Percentiles rank a stretch among this genome's conserved stretches.
phyloP scores from a whole-genome alignment of 2,113 vertebrate genomes.

The Scomber colias region DNA sequence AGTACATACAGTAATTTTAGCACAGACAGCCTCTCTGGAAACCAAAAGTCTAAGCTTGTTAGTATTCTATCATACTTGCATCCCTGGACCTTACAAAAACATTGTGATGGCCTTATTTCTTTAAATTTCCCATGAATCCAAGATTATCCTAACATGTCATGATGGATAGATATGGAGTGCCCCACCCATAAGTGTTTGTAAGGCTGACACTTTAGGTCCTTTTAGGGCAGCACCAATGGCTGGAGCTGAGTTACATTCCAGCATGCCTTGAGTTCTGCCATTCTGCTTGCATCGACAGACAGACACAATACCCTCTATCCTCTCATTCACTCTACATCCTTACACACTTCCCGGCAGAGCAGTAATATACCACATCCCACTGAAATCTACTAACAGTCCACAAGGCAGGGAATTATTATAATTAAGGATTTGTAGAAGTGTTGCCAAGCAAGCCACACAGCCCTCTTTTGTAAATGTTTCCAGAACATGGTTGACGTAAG shows the following conservation, averaged over 20 bases:
- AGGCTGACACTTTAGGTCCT: conserved; percentile 57
- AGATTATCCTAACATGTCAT: conserved; percentile 40
- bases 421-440: conserved; percentile 64
- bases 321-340: conserved; percentile 64
- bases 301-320: conserved; percentile 66
- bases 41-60: conserved; percentile 11
- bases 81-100: conserved; percentile 35
- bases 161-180: conserved; percentile 35
- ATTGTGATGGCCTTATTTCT: conserved; percentile 8
- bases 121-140: conserved; percentile 39
- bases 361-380: conserved; percentile 65
- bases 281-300: conserved; percentile 54
- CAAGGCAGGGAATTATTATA: conserved; percentile 58
- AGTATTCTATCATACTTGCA: conserved; percentile 6
- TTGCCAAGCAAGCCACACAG: conserved; percentile 66
- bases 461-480: conserved; percentile 74
- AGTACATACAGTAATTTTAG: background rate
- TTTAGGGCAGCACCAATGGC: conserved; percentile 59
- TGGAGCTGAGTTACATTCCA: conserved; percentile 35
- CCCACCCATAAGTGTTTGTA: conserved; percentile 50
- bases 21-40: background rate
- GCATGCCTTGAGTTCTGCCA: conserved; percentile 44
- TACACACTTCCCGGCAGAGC: conserved; percentile 48
- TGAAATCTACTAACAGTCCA: conserved; percentile 56
- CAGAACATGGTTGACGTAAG: conserved; percentile 68